These are phyloP conservation scores for Drosophila nasuta DNA, from an alignment of 1,140 invertebrate genomes.

Conservation along the genomic window DNA sequence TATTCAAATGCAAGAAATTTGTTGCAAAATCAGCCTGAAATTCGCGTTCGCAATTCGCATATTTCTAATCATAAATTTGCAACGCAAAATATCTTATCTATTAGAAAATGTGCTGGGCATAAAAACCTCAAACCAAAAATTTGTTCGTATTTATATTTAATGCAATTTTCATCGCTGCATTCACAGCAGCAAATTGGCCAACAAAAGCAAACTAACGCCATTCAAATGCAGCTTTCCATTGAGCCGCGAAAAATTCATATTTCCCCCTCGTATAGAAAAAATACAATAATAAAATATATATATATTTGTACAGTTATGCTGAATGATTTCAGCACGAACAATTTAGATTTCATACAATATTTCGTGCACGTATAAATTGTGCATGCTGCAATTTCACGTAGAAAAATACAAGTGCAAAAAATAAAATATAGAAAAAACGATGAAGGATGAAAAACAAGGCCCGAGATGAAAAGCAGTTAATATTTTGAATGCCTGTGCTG, in stretches of 20 bases:
- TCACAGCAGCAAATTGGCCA: slow-evolving; percentile 23
- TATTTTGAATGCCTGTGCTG: slow-evolving; percentile 51
- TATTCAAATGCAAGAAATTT: not conserved
- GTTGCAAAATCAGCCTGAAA: not conserved
- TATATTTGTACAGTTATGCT: slow-evolving; percentile 19
- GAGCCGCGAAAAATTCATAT: slow-evolving; percentile 5
- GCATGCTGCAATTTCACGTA: slow-evolving; percentile 29
- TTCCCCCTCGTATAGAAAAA: not conserved
- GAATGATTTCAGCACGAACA: slow-evolving; percentile 45
- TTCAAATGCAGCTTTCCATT: slow-evolving; percentile 15
- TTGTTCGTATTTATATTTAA: not conserved
- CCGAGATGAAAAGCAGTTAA: slow-evolving; percentile 69
- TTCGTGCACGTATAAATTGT: slow-evolving; percentile 47
- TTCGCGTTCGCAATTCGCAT: not conserved
- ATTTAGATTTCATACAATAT: slow-evolving; percentile 67
- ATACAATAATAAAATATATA: not conserved
- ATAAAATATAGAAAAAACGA: not conserved
- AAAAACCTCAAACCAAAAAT: not conserved
- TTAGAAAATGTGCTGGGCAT: not conserved
- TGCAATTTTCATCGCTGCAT: slow-evolving; percentile 17
- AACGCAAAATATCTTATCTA: not conserved
- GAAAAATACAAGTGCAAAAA: slow-evolving; percentile 8
- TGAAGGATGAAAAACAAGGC: slow-evolving; percentile 25
- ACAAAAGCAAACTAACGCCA: slow-evolving; percentile 24
- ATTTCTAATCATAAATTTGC: not conserved